Evolutionary conservation across 1,140 invertebrate species (phyloP).

Genomic region (Bombus vancouverensis): DNA sequence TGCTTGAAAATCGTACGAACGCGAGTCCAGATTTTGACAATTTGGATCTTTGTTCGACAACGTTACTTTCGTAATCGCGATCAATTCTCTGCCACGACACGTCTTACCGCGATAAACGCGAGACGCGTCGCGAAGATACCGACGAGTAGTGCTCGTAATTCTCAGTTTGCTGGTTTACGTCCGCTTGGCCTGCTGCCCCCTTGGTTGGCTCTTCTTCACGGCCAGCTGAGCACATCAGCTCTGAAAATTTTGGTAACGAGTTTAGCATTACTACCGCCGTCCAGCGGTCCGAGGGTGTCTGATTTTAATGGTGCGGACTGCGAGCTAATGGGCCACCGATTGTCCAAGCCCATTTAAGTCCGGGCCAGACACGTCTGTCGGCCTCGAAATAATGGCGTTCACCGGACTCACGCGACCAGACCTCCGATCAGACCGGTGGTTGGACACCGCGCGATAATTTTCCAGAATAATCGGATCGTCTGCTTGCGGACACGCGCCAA

Average conservation of each 20-base stretch:
- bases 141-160: neutral
- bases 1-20: too few species aligned
- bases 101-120: too few species aligned
- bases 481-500: constrained; percentile 34
- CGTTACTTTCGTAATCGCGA: too few species aligned
- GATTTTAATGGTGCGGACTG: constrained; percentile 77
- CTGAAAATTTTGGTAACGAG: constrained; percentile 75
- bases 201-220: constrained; percentile 65
- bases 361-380: constrained; percentile 62
- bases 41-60: too few species aligned
- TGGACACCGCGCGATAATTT: constrained; percentile 56
- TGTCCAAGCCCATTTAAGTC: constrained; percentile 73
- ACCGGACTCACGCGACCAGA: constrained; percentile 47
- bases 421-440: constrained; percentile 22
- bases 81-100: too few species aligned
- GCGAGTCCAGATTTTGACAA: too few species aligned
- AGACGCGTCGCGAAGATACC: too few species aligned
- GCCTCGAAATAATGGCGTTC: constrained; percentile 65
- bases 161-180: constrained; percentile 11
- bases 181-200: constrained; percentile 33
- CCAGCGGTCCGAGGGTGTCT: constrained; percentile 70
- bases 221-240: constrained; percentile 68
- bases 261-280: constrained; percentile 68
- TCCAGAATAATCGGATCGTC: constrained; percentile 51
- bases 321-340: constrained; percentile 74